Evolutionary conservation across 2,797 vertebrate genomes (phyloP), one percentile per base, ranked within the genome.

Genomic region (Lindbergichthys nudifrons): DNA sequence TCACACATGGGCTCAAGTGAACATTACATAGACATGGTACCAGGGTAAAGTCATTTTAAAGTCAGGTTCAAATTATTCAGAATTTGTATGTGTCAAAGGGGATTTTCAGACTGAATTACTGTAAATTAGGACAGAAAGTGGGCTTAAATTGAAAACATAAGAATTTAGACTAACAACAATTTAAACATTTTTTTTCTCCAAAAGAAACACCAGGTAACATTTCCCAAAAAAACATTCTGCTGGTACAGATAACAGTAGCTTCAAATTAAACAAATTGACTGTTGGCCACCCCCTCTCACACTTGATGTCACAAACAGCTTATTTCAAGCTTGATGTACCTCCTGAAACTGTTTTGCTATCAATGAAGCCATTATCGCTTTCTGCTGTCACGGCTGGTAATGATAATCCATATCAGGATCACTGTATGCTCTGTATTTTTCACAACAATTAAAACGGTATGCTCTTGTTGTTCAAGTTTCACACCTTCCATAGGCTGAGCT

Each of bases 401-500:
- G 6, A 43, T 21, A 16, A 36, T 15, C 13, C 3, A 59, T 21
- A 21, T 42, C 11, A 19, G 6, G 3, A 58, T 21, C 15, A 2
- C 18, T 48, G 2, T 19, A 19, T 48, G 26, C 5, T 5, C 61
- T 19, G 18, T 14, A 51, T 51, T 7, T 76, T 30, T 16, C 21
- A 15, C 18, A 70, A 62, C 15, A 19, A 4, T 47, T 21, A 50
- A 60, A 7, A 36, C 32, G 5, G 32, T 26, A 1, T 45, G 14
- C 36, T 16, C 13, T 57, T 11, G 43, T 59, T 21, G 56, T 36
- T 39, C 4, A 26, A 53, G 12, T 50, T 42, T 39, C 43, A 19
- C 19, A 65, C 46, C 39, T 70, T 73, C 16, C 53, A 47, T 50
- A 32, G 16, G 15, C 15, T 50, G 50, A 77, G 64, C 73, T 71